Evolutionary conservation across 2,888 invertebrate genomes (phyloP).

Genomic region (Ceratothoa steindachneri): DNA sequence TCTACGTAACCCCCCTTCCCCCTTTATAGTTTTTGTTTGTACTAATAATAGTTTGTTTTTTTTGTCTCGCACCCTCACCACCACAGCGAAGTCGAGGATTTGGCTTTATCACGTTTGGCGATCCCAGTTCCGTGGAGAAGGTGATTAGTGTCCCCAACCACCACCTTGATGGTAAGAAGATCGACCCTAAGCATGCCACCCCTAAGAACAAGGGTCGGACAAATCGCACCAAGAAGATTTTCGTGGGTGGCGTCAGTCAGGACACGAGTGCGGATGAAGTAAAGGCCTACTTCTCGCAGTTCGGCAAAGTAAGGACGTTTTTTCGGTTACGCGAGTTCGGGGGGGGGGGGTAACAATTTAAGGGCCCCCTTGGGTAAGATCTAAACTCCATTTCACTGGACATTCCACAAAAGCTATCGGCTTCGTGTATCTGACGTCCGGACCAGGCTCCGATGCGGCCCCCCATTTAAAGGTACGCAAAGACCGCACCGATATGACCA

Average conservation of each 20-base stretch:
- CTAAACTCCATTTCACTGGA: too few species aligned
- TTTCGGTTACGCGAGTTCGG: background rate
- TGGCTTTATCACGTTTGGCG: slow-evolving; percentile 89
- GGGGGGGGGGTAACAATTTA: background rate
- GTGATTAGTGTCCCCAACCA: slow-evolving; percentile 84
- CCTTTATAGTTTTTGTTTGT: too few species aligned
- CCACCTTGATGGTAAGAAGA: slow-evolving; percentile 87
- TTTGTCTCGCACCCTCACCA: too few species aligned
- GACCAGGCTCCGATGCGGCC: too few species aligned
- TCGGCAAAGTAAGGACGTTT: slow-evolving; percentile 62
- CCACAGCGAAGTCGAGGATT: slow-evolving; percentile 85
- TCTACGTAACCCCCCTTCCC: too few species aligned
- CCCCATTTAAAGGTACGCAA: too few species aligned
- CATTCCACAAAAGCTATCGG: too few species aligned
- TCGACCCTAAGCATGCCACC: slow-evolving; percentile 89
- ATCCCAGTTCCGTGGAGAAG: slow-evolving; percentile 83
- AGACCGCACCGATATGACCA: too few species aligned
- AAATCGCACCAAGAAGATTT: slow-evolving; percentile 85
- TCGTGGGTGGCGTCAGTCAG: slow-evolving; percentile 86
- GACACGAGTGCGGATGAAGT: slow-evolving; percentile 88
- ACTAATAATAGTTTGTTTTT: too few species aligned
- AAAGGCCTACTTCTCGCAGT: slow-evolving; percentile 82
- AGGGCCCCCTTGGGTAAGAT: too few species aligned
- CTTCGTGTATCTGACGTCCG: too few species aligned
- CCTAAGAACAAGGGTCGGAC: slow-evolving; percentile 77